Base-by-base conservation (phyloP, 2,797 vertebrate species). In the Pangasius macronema region DNA sequence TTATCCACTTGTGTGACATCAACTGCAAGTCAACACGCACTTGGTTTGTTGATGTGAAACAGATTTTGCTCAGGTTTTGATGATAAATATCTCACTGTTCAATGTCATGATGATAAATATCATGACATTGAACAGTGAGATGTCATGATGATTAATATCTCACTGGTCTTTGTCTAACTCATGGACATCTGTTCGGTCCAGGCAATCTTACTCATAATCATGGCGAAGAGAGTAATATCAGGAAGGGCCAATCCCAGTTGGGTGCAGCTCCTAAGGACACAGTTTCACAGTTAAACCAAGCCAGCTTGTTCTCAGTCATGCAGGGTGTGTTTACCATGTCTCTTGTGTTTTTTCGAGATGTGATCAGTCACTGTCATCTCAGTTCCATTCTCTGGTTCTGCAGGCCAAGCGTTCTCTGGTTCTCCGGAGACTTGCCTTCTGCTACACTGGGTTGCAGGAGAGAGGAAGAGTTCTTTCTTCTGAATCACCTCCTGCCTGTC, bases 281-380 rank as follows among this genome's bases (percentile, higher is more conserved):
- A 4, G 65, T 75, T 51, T 59, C 20, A 72, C 42, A 20, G 42
- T 55, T 22, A 83, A 55, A 73, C 27, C 5, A n/a, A 82, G 57
- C 87, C 83, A 63, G 84, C 20, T 82, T 2, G 27, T 46, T 24
- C 77, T 85, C 57, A 65, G 53, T 87, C 73, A 84, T 33, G 36
- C 82, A 79, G 82, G 86, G 61, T 3, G 73, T 84, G 75, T 36
- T 53, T 55, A 82, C 30, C 55, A 75, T 82, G 79, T 76, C 63
- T 39, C 61, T 1, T 20, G 27, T 55, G 55, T 90, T 94, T 93
- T 93, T 82, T 91, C 92, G 92, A 95, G 93, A 88, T 93, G 92
- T 87, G 90, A 94, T 95, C 94, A 94, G 94, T 95, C 94, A 95
- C 92, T 93, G 92, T 92, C 75, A n/a, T 84, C 39, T 76, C 16